Conservation (phyloP, 2,797 vertebrate genomes). For the Galago senegalensis region DNA sequence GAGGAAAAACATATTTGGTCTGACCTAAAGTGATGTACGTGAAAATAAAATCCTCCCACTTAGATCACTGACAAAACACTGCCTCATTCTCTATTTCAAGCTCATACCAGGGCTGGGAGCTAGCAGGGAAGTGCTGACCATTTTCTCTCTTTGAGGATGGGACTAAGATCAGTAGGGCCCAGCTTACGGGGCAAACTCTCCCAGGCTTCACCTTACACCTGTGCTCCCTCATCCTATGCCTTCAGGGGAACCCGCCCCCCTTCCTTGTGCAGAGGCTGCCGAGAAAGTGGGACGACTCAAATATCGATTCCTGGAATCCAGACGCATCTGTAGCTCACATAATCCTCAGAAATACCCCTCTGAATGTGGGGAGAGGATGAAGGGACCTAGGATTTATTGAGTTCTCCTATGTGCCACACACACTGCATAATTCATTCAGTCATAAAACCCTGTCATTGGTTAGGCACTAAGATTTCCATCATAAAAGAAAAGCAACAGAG, state of each 20-base stretch:
- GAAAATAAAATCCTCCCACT: slow-evolving; percentile 28
- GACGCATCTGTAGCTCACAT: neutral
- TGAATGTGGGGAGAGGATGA: neutral
- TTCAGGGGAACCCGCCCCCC: neutral
- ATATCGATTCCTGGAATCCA: neutral
- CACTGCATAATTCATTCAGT: neutral
- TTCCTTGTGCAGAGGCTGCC: neutral
- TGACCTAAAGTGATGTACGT: slow-evolving; percentile 17
- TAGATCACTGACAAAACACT: neutral
- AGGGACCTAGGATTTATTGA: neutral
- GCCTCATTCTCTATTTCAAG: neutral
- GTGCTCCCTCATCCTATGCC: no score
- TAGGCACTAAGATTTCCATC: neutral
- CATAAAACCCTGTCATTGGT: neutral
- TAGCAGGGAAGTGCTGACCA: neutral
- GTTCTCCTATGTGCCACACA: neutral
- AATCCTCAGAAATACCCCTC: neutral
- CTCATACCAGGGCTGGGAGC: neutral
- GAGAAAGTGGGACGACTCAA: neutral
- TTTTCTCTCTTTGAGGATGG: no score
- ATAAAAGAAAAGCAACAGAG: neutral
- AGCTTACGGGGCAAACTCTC: neutral
- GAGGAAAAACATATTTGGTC: neutral
- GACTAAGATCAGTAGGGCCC: no score
- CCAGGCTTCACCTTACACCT: neutral